Percentiles rank a stretch among this genome's conserved stretches.
Conservation (phyloP, 1,140 invertebrate genomes). For the Anadara kagoshimensis region DNA sequence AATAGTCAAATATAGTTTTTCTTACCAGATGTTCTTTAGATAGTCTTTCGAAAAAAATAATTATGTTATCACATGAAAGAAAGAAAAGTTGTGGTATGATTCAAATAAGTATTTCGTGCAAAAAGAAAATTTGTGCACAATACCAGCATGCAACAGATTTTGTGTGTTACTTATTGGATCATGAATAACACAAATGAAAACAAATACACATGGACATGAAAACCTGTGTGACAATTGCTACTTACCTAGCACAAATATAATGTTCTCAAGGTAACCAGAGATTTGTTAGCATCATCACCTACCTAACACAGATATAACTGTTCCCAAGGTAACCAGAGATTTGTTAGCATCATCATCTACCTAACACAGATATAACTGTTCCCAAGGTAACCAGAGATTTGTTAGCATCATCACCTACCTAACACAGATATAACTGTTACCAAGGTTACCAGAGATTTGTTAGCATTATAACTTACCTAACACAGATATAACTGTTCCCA, state of each 20-base stretch:
- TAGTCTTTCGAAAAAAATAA: no score
- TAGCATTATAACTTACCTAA: constrained; percentile 83
- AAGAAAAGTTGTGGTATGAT: background rate
- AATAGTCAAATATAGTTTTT: no score
- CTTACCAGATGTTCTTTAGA: no score
- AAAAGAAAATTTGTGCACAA: background rate
- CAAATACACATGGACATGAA: background rate
- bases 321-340: constrained; percentile 90
- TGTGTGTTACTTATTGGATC: background rate
- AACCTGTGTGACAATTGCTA: background rate
- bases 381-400: constrained; percentile 92
- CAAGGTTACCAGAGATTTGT: constrained; percentile 92
- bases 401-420: constrained; percentile 84
- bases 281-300: constrained; percentile 88
- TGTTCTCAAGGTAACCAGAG: constrained; percentile 89
- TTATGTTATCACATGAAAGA: no score
- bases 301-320: constrained; percentile 86
- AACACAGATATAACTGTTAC: constrained; percentile 87
- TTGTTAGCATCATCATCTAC: constrained; percentile 87
- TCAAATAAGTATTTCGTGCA: background rate
- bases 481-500: constrained; percentile 87
- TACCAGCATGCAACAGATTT: background rate
- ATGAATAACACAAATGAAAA: background rate
- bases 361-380: constrained; percentile 85
- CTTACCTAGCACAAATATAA: constrained; percentile 84